phyloP scores from a whole-genome alignment of 2,888 invertebrate species.

The Nemotelus nigrinus region DNA sequence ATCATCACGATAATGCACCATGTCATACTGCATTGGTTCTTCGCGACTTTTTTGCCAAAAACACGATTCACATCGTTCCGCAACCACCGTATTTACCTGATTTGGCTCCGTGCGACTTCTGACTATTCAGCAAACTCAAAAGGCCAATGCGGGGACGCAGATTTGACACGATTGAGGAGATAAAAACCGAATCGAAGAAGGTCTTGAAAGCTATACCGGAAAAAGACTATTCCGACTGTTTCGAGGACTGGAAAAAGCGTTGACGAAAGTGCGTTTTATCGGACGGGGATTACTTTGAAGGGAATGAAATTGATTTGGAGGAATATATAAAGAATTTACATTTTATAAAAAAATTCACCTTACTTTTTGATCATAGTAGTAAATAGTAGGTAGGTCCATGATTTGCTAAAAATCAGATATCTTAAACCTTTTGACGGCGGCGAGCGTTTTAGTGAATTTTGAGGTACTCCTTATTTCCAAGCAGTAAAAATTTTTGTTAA shows the following conservation, averaged over 20 bases:
- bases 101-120: slow-evolving; percentile 35
- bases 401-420: too few relatives aligned
- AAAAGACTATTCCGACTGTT: neutral
- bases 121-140: slow-evolving; percentile 36
- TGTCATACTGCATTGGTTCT: slow-evolving; percentile 4
- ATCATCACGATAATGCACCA: slow-evolving; percentile 1
- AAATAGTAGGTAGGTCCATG: too few relatives aligned
- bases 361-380: too few relatives aligned
- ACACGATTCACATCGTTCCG: slow-evolving; percentile 26
- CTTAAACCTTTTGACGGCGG: too few relatives aligned
- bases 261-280: neutral
- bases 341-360: neutral
- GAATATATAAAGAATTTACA: neutral
- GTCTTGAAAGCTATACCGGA: neutral
- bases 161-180: slow-evolving; percentile 28
- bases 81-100: slow-evolving; percentile 18
- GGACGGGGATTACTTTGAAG: slow-evolving; percentile 7
- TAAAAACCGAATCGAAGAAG: neutral
- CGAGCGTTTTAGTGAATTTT: too few relatives aligned
- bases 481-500: too few relatives aligned
- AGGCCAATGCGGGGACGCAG: slow-evolving; percentile 25
- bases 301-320: slow-evolving; percentile 1
- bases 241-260: neutral
- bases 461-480: too few relatives aligned
- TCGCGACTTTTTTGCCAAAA: slow-evolving; percentile 23